Percentiles rank a stretch among this genome's conserved stretches.
Evolutionary conservation across 2,113 vertebrate species (phyloP).

Genomic region (Cynocephalus volans): DNA sequence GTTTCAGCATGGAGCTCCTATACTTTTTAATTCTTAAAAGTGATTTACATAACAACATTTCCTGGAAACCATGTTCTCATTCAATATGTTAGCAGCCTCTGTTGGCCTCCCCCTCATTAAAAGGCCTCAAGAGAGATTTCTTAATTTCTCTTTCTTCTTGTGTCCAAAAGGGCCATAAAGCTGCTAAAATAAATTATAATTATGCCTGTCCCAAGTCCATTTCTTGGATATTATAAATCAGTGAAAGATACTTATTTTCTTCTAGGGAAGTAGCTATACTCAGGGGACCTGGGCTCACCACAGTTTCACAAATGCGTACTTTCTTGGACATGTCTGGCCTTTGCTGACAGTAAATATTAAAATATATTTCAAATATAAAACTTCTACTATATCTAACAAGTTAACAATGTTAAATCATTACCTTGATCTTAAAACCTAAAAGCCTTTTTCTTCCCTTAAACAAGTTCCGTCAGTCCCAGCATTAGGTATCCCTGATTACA

Average conservation of each 20-base stretch:
- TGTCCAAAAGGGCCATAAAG: background rate
- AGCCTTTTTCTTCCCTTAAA: constrained; percentile 39
- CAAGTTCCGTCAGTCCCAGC: background rate
- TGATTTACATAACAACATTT: constrained; percentile 60
- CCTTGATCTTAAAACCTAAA: constrained; percentile 27
- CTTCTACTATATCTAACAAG: background rate
- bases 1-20: background rate
- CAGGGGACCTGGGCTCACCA: background rate
- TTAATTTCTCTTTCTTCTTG: constrained; percentile 54
- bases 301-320: background rate
- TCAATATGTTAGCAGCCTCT: constrained; percentile 56
- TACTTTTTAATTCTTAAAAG: constrained; percentile 51
- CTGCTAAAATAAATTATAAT: constrained; percentile 60
- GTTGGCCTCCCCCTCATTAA: constrained; percentile 22
- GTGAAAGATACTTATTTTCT: background rate
- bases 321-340: constrained; percentile 30
- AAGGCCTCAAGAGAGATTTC: constrained; percentile 62
- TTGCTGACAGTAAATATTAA: constrained; percentile 50
- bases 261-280: background rate
- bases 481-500: background rate
- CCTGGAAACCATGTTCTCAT: constrained; percentile 68
- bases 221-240: background rate
- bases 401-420: constrained; percentile 24
- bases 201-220: background rate
- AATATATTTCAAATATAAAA: constrained; percentile 38